Conservation (phyloP, 2,113 vertebrate genomes). For the Ibidorhyncha struthersii region DNA sequence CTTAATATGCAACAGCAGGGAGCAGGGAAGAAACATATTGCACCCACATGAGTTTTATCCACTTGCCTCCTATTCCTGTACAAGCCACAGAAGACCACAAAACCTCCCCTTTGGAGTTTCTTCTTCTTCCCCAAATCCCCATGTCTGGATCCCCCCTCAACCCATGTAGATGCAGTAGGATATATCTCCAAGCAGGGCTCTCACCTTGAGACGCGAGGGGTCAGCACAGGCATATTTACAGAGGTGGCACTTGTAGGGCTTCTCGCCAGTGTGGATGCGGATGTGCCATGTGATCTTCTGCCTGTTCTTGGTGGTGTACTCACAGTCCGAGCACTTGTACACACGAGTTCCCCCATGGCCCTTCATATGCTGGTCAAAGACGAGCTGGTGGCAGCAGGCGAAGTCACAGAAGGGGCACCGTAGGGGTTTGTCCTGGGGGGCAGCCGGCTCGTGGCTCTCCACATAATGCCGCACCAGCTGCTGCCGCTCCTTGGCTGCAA, state of each 20-base stretch:
- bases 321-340: slow-evolving; percentile 92
- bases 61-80: not conserved
- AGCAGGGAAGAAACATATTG: not conserved
- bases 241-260: slow-evolving; percentile 92
- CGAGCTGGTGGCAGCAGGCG: slow-evolving; percentile 85
- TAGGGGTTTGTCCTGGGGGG: slow-evolving; percentile 73
- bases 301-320: slow-evolving; percentile 91
- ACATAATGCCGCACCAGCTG: slow-evolving; percentile 86
- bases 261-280: slow-evolving; percentile 95
- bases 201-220: slow-evolving; percentile 93
- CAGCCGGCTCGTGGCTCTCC: slow-evolving; percentile 77
- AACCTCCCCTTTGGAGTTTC: not conserved
- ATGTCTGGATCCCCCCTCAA: not conserved
- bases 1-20: not conserved
- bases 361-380: slow-evolving; percentile 93
- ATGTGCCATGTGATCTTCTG: slow-evolving; percentile 99
- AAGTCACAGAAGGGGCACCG: slow-evolving; percentile 88
- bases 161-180: not conserved
- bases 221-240: slow-evolving; percentile 91
- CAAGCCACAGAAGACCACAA: not conserved
- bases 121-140: not conserved
- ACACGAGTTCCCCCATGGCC: slow-evolving; percentile 87
- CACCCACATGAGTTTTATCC: not conserved
- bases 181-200: not conserved
- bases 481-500: slow-evolving; percentile 83